Percentiles rank a stretch among this genome's conserved stretches.
Conservation (phyloP, 2,888 invertebrate species). For the Iselma pallidipennis region DNA sequence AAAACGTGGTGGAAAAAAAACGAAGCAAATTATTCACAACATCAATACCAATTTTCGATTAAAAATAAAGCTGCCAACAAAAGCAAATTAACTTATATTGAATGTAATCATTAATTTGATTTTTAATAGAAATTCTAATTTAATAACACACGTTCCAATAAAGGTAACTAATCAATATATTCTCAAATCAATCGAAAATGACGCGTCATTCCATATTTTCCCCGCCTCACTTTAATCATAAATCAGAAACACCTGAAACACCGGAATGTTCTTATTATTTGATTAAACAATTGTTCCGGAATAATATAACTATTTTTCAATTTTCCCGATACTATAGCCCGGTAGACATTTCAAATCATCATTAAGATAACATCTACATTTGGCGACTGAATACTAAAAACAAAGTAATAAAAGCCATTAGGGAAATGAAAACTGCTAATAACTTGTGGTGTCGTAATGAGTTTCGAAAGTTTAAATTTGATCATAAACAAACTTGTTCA, state of each 20-base stretch:
- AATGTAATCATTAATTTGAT: not conserved
- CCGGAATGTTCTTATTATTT: too few species aligned
- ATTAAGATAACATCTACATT: slow-evolving; percentile 26
- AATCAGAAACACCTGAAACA: too few species aligned
- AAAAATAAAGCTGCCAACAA: not conserved
- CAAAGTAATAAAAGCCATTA: slow-evolving; percentile 28
- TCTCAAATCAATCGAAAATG: too few species aligned
- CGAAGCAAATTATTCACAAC: not conserved
- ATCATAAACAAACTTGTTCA: slow-evolving; percentile 24
- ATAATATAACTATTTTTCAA: too few species aligned
- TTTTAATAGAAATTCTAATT: not conserved
- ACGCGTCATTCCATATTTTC: too few species aligned
- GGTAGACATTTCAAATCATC: slow-evolving; percentile 15
- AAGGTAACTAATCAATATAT: not conserved
- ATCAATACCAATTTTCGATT: not conserved
- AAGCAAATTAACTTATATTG: not conserved
- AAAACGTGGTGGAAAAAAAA: not conserved
- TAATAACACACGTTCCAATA: too few species aligned
- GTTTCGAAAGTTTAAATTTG: slow-evolving; percentile 29
- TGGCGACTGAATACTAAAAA: slow-evolving; percentile 23
- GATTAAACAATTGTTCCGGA: too few species aligned
- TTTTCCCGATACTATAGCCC: not conserved
- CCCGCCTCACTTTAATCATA: too few species aligned
- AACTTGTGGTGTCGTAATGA: slow-evolving; percentile 24
- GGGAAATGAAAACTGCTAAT: slow-evolving; percentile 30